Evolutionary conservation across 2,888 invertebrate genomes (phyloP).

Genomic region (Sthenelais limicola): DNA sequence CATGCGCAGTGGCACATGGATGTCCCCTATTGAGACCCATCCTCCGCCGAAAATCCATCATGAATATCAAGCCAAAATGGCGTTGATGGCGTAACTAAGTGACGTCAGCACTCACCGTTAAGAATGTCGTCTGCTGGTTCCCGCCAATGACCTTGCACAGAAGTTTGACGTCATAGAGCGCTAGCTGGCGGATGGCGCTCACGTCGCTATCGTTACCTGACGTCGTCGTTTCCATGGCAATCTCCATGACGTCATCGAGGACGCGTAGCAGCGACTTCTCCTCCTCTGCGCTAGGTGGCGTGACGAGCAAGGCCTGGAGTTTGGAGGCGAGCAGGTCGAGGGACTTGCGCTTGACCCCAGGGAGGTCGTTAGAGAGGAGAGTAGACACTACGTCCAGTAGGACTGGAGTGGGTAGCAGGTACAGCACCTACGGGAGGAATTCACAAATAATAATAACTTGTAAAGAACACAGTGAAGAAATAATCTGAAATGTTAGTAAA

Average conservation of each 20-base stretch:
- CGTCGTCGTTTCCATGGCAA: conserved; percentile 47
- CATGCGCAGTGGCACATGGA: no score
- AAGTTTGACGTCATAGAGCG: conserved; percentile 86
- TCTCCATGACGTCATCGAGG: conserved; percentile 12
- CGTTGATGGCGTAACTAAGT: no score
- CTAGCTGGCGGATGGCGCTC: conserved; percentile 85
- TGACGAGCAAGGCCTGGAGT: conserved; percentile 75
- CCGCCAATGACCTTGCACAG: conserved; percentile 83
- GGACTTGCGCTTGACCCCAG: conserved; percentile 83
- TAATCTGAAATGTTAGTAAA: no score
- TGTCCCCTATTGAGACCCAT: no score
- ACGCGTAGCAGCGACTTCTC: conserved; percentile 30
- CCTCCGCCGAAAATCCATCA: no score
- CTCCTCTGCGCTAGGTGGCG: conserved; percentile 10
- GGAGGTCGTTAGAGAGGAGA: conserved; percentile 80
- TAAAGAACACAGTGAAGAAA: no score
- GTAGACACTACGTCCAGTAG: conserved; percentile 85
- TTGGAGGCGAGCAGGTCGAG: conserved; percentile 89
- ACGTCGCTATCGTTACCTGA: conserved; percentile 76
- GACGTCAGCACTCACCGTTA: conserved; percentile 36
- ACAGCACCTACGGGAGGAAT: no score
- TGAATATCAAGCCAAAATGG: no score
- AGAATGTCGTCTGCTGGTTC: conserved; percentile 81
- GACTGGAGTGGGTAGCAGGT: conserved; percentile 82
- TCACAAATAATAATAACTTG: no score